Base-by-base conservation (phyloP, 2,888 invertebrate genomes). In the Leptinotarsa haldemani region DNA sequence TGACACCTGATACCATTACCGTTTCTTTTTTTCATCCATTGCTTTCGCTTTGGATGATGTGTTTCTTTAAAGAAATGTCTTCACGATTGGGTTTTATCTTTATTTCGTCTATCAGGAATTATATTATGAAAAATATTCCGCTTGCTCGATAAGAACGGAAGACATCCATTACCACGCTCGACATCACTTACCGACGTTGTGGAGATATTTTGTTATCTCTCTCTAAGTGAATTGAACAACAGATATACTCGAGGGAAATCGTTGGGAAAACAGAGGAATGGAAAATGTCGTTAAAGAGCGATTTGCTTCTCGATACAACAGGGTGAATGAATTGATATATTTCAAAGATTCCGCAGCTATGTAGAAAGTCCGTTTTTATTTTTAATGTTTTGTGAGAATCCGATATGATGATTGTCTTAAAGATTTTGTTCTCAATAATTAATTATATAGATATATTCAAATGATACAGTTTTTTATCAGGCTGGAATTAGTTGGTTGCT, bases 131-230 rank as follows among this genome's bases (percentile, higher is more conserved):
- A 61, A 61, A 61, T n/a, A 61, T 61, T 40, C 61, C 18, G 2
- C 30, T 16, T 15, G n/a, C 1, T 40, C 40, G 61, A 61, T 61
- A 61, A 40, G 61, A 61, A 13, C 61, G 61, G 61, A 61, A 61
- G 30, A 18, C 61, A 61, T 30, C 30, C 25, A 61, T 61, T 61
- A 61, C 61, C 40, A 18, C 40, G 40, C 61, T 61, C 61, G 40
- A 40, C 61, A 61, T 61, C 18, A 61, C 61, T 30, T 61, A 40
- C 61, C n/a, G 61, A 30, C 61, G 25, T 40, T 30, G n/a, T n/a
- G n/a, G 40, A 30, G 61, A 61, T 61, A 61, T 30, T 61, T 61
- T 40, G 13, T 61, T 61, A n/a, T 61, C 30, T 25, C n/a, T 40
- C 25, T 30, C 7, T n/a, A 30, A 61, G 61, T 16, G 16, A 61